Percentiles rank a stretch among this genome's conserved stretches.
Conservation (phyloP, 2,113 vertebrate genomes). For the Atherinomorus stipes region DNA sequence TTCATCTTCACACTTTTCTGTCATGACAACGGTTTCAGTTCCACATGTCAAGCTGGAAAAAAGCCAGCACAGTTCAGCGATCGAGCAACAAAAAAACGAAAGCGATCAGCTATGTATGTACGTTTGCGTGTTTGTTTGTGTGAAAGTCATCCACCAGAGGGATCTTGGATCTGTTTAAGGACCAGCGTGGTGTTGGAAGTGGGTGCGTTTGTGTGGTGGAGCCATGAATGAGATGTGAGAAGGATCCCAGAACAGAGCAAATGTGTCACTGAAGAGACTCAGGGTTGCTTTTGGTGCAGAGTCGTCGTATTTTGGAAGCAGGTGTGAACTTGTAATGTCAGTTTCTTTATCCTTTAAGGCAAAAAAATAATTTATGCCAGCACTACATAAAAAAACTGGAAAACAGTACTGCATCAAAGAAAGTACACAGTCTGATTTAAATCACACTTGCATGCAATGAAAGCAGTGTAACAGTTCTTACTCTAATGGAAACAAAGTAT, state of each 20-base stretch:
- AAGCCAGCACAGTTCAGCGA: conserved; percentile 49
- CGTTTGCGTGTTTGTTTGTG: conserved; percentile 18
- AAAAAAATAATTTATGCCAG: background rate
- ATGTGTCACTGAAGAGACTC: conserved; percentile 68
- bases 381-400: background rate
- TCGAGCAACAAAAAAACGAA: background rate
- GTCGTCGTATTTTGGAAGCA: conserved; percentile 47
- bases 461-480: too few relatives aligned
- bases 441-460: too few relatives aligned
- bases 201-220: background rate
- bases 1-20: conserved; percentile 22
- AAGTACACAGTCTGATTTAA: too few relatives aligned
- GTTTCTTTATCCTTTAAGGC: background rate
- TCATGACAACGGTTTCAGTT: conserved; percentile 47
- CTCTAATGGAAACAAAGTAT: background rate
- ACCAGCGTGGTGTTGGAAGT: conserved; percentile 25
- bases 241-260: conserved; percentile 13
- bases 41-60: conserved; percentile 42
- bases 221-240: conserved; percentile 11
- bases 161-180: conserved; percentile 19
- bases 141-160: conserved; percentile 14
- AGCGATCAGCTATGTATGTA: conserved; percentile 13
- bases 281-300: conserved; percentile 72
- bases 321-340: conserved; percentile 21
- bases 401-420: background rate